Conservation (phyloP, 1,140 invertebrate species). For the Cherax destructor region DNA sequence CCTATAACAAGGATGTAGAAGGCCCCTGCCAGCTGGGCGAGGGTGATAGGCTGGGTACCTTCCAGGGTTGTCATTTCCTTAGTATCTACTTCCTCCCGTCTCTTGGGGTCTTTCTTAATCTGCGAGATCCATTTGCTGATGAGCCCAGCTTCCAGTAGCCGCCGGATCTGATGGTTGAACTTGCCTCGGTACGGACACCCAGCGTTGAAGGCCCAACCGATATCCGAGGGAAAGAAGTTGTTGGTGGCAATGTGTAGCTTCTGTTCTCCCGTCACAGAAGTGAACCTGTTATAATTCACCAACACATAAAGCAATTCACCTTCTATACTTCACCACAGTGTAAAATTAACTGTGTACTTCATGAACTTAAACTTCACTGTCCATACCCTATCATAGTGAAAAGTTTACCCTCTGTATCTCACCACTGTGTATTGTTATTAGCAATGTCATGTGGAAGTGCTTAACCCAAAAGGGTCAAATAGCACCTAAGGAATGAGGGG, state of each 20-base stretch:
- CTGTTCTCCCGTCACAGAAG: constrained; percentile 46
- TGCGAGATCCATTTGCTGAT: constrained; percentile 51
- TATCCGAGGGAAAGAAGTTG: constrained; percentile 61
- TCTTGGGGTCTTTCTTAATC: constrained; percentile 53
- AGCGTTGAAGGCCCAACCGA: constrained; percentile 59
- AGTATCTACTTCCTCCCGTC: constrained; percentile 5
- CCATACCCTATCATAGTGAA: too few relatives aligned
- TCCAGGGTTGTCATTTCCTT: not conserved
- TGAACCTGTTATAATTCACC: constrained; percentile 31
- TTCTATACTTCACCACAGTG: too few relatives aligned
- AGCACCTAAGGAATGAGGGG: too few relatives aligned
- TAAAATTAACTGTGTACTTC: too few relatives aligned
- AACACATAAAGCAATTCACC: not conserved
- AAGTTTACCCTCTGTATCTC: too few relatives aligned
- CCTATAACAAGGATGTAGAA: constrained; percentile 38
- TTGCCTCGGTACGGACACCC: constrained; percentile 45
- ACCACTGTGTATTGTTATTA: too few relatives aligned
- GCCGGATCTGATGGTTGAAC: constrained; percentile 52
- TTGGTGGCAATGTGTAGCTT: constrained; percentile 56
- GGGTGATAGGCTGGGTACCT: not conserved
- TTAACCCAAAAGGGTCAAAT: too few relatives aligned
- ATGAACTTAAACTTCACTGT: not conserved
- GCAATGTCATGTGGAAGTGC: too few relatives aligned
- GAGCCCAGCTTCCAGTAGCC: constrained; percentile 47
- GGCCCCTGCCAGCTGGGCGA: constrained; percentile 40